Evolutionary conservation across 2,888 invertebrate genomes (phyloP).

Genomic region (Oscheius sp.): DNA sequence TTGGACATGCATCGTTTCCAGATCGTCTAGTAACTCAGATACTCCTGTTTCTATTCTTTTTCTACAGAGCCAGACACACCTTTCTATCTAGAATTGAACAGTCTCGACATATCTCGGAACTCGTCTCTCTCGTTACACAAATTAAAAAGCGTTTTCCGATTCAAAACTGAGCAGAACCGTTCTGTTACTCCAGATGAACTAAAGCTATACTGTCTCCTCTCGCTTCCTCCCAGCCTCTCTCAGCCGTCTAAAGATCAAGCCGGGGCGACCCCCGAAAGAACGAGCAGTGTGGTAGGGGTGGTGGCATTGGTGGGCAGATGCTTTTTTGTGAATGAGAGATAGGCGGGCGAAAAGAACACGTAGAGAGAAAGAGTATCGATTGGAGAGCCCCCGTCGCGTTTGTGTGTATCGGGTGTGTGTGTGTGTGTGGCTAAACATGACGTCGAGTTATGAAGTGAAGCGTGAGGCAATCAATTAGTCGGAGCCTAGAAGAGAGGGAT

Average conservation of each 20-base stretch:
- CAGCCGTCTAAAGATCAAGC: neutral
- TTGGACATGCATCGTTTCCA: too few species aligned
- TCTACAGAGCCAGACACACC: too few species aligned
- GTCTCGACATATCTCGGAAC: too few species aligned
- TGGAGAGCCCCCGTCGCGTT: neutral
- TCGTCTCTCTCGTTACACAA: too few species aligned
- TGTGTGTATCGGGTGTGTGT: conserved; percentile 5
- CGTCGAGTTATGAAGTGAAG: conserved; percentile 31
- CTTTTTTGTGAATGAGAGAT: conserved; percentile 35
- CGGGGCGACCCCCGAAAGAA: conserved; percentile 1
- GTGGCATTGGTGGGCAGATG: conserved; percentile 28
- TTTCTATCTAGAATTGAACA: too few species aligned
- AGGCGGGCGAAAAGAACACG: conserved; percentile 36
- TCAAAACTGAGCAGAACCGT: too few species aligned
- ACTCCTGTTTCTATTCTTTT: too few species aligned
- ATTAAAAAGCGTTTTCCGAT: too few species aligned
- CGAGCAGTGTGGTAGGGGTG: neutral
- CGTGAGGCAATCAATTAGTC: conserved; percentile 27
- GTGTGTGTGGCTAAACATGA: conserved; percentile 28
- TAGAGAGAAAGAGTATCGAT: conserved; percentile 9
- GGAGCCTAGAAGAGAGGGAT: neutral
- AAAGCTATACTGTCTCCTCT: neutral
- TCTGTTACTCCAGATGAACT: too few species aligned
- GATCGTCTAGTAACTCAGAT: too few species aligned
- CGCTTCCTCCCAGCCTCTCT: neutral